Base-by-base conservation (phyloP, 2,113 vertebrate species). In the Corvus cornix region DNA sequence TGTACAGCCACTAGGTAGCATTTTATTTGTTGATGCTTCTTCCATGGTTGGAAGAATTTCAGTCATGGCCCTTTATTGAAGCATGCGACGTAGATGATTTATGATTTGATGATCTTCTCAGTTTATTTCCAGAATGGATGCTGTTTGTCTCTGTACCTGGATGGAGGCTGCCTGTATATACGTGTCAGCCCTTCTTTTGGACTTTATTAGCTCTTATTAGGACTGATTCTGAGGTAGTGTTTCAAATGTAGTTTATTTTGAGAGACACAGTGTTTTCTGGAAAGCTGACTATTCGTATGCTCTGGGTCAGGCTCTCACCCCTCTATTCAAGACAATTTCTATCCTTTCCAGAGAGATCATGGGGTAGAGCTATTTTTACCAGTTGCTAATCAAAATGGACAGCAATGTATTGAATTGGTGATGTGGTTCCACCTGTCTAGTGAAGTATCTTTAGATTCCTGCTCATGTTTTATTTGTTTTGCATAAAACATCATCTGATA, bases 141-240 rank as follows among this genome's bases (percentile, higher is more conserved):
- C 76, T 60, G 18, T 67, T 84, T 64, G 30, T 80, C 20, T 85
- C 46, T 69, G 13, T 46, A 48, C 9, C 10, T 77, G 80, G 19
- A 16, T 23, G 56, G 19, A 84, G 27, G 41, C 31, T 77, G 11
- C 19, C 43, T 0, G 0, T 37, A 2, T 44, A 2, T 16, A 58
- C 19, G 16, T 67, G 18, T 66, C 18, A 76, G 19, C 35, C 39
- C 20, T 85, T 30, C 48, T 66, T 48, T 19, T 44, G 69, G 28
- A 24, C 31, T 70, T 68, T 2, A 20, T 43, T 46, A 76, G 31
- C 35, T 84, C 19, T 52, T 77, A 3, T 53, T 59, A 51, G 23
- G 20, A 48, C 10, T 59, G 23, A 46, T 70, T 66, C 31, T 51
- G 62, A 59, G 20, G 52, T 59, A 55, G 5, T 2, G 3, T 68